Percentiles rank a stretch among this genome's conserved stretches.
Conservation (phyloP, 2,797 vertebrate species). For the Onychomys arenicola region DNA sequence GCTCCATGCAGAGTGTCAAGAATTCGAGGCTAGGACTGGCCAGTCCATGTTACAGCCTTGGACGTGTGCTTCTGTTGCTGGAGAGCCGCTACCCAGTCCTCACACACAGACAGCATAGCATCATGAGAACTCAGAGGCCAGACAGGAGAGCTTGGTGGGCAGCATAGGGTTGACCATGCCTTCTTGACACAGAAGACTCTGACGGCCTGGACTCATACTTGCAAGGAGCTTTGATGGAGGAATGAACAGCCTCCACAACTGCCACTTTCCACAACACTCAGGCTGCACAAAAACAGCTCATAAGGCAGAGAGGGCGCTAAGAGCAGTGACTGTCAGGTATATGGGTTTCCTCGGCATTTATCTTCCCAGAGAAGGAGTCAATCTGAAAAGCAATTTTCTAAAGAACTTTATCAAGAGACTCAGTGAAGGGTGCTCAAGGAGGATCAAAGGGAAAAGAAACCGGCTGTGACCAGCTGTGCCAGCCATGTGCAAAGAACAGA, state of each 20-base stretch:
- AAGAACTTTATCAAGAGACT: conserved; percentile 64
- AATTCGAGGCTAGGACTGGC: not conserved
- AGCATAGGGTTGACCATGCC: not conserved
- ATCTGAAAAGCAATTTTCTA: conserved; percentile 75
- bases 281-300: not conserved
- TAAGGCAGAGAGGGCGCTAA: not conserved
- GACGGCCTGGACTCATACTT: not conserved
- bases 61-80: not conserved
- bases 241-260: not conserved
- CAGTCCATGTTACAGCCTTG: too few species aligned
- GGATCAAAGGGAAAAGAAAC: conserved; percentile 34
- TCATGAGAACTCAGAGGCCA: not conserved
- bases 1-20: not conserved
- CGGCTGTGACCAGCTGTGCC: not conserved
- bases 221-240: rapidly evolving
- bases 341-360: conserved; percentile 5
- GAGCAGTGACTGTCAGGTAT: not conserved
- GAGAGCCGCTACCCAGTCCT: not conserved
- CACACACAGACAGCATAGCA: too few species aligned
- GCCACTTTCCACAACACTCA: rapidly evolving
- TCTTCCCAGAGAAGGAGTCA: conserved; percentile 65
- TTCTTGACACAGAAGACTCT: not conserved
- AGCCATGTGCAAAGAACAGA: not conserved
- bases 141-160: too few species aligned
- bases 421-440: not conserved